Evolutionary conservation across 2,797 vertebrate species (phyloP).

Genomic region (Chiropotes sagulatus): DNA sequence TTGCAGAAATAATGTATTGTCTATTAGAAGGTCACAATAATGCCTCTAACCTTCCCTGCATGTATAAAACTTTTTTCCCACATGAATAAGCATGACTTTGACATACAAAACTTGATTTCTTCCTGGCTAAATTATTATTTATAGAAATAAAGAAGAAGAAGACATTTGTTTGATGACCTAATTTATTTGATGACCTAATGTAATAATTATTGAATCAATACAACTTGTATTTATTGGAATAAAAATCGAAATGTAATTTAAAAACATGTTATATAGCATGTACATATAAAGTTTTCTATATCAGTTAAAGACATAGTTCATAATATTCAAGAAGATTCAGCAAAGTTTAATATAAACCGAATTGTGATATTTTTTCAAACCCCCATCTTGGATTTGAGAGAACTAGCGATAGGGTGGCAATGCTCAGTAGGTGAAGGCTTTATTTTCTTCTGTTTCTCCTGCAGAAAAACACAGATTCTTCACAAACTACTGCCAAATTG

Average conservation of each 20-base stretch:
- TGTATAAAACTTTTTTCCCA: not conserved
- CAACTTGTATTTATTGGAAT: slow-evolving; percentile 3
- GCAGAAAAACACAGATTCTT: not conserved
- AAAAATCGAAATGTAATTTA: slow-evolving; percentile 30
- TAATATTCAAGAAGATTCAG: slow-evolving; percentile 37
- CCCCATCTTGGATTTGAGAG: not conserved
- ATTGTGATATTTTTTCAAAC: slow-evolving; percentile 23
- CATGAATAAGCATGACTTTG: not conserved
- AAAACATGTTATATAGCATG: not conserved
- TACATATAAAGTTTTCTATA: not conserved
- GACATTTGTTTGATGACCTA: not conserved
- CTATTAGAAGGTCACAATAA: slow-evolving; percentile 13
- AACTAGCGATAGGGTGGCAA: not conserved
- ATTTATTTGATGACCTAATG: slow-evolving; percentile 29
- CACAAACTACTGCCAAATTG: not conserved
- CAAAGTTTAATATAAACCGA: slow-evolving; percentile 14
- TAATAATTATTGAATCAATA: slow-evolving; percentile 26
- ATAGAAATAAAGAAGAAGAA: not conserved
- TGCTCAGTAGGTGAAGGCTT: not conserved
- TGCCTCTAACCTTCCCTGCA: not conserved
- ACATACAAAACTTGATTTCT: not conserved
- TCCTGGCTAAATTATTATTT: slow-evolving; percentile 9
- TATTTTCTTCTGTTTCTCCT: slow-evolving; percentile 27
- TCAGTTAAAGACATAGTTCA: slow-evolving; percentile 9
- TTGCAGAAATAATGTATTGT: slow-evolving; percentile 30